Conservation (phyloP, 2,797 vertebrate species). For the Poecilia wingei region DNA sequence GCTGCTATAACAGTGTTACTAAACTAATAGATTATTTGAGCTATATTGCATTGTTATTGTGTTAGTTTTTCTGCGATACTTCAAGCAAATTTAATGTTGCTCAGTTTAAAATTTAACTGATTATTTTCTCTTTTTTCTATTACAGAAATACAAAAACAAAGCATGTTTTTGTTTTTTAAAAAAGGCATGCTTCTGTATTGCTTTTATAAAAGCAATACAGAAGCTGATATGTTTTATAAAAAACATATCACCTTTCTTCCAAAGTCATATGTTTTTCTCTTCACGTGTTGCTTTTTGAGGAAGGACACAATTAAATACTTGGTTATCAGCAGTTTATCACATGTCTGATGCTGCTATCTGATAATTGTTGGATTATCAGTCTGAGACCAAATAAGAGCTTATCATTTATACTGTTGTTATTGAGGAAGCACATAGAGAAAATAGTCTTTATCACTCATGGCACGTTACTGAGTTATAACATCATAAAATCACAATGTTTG, state of each 20-base stretch:
- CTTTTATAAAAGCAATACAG: no score
- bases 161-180: no score
- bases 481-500: background rate
- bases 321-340: background rate
- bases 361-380: background rate
- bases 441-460: background rate
- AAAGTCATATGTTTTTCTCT: background rate
- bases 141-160: background rate
- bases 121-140: no score
- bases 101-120: no score
- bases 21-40: background rate
- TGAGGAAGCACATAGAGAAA: background rate
- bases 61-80: background rate
- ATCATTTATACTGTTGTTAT: background rate
- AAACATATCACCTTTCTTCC: no score
- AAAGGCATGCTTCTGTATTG: no score
- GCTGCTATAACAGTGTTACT: background rate
- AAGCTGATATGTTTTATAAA: no score
- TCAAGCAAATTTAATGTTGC: background rate
- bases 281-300: background rate
- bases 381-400: background rate
- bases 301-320: background rate
- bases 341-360: background rate
- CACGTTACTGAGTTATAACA: background rate
- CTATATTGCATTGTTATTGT: background rate